phyloP scores from a whole-genome alignment of 2,888 invertebrate species.

The Cephalotes varians region DNA sequence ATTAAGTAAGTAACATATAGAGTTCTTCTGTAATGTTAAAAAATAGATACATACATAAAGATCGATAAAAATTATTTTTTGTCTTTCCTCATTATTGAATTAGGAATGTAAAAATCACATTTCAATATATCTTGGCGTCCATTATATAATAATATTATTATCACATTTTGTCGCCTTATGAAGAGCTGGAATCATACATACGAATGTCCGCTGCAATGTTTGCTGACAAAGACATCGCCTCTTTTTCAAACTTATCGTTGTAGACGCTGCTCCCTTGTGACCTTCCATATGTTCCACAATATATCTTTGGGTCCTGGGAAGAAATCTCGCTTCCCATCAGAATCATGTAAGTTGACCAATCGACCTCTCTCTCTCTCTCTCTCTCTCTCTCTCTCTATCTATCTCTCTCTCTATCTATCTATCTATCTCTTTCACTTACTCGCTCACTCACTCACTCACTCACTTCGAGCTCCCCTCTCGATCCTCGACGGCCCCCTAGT shows the following conservation, averaged over 20 bases:
- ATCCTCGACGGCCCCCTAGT: conserved; percentile 66
- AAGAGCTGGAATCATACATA: not conserved
- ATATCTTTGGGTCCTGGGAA: conserved; percentile 63
- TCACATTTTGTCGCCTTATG: not conserved
- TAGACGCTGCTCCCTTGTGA: conserved; percentile 15
- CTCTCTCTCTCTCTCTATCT: too few species aligned
- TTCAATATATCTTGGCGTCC: not conserved
- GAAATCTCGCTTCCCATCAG: conserved; percentile 60
- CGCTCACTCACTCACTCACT: not conserved
- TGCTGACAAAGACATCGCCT: conserved; percentile 49
- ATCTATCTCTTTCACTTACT: conserved; percentile 34
- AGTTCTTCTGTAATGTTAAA: not conserved
- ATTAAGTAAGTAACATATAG: not conserved
- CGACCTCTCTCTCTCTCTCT: conserved; percentile 27
- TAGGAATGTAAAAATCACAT: not conserved
- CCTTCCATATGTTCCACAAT: conserved; percentile 67
- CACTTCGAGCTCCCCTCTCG: conserved; percentile 55
- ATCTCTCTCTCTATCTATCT: conserved; percentile 52
- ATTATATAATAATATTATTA: not conserved
- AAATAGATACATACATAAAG: not conserved
- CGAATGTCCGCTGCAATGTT: not conserved
- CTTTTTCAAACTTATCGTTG: conserved; percentile 27
- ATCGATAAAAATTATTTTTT: not conserved
- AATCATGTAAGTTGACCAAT: conserved; percentile 70
- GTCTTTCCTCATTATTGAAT: not conserved